Percentiles rank a stretch among this genome's conserved stretches.
Conservation (phyloP, 2,113 vertebrate genomes). For the Calyptomena viridis region DNA sequence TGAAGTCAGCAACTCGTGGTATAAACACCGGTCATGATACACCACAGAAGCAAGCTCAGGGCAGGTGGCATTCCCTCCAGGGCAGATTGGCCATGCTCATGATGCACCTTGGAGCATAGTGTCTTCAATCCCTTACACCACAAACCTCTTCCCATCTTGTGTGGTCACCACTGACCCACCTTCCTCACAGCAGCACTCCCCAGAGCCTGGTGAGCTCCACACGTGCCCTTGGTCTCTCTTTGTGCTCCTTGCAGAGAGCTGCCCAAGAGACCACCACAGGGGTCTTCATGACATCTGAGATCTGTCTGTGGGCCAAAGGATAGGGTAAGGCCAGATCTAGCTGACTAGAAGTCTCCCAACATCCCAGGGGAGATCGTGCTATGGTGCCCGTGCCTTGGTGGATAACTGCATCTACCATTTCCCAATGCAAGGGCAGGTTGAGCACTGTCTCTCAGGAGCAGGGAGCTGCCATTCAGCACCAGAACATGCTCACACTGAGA, state of each 20-base stretch:
- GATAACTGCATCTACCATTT: neutral
- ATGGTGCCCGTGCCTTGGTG: rapidly evolving
- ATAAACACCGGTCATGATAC: neutral
- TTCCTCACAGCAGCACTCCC: neutral
- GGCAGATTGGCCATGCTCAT: neutral
- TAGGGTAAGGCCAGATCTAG: neutral
- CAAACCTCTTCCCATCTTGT: neutral
- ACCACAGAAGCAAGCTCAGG: neutral
- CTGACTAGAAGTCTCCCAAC: neutral
- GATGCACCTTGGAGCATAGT: rapidly evolving
- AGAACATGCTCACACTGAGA: rapidly evolving
- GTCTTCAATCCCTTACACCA: neutral
- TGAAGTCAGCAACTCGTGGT: neutral
- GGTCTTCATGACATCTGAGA: neutral
- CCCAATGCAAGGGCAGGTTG: rapidly evolving
- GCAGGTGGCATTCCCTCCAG: neutral
- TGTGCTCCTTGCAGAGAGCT: neutral
- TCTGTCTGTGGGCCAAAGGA: neutral
- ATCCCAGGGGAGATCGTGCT: neutral
- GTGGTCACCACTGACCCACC: neutral
- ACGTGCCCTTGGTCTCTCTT: rapidly evolving
- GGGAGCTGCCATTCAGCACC: neutral
- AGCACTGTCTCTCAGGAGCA: neutral
- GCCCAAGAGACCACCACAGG: neutral
- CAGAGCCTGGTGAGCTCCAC: neutral